Evolutionary conservation across 1,140 invertebrate genomes (phyloP), one percentile per base, ranked within the genome.

Genomic region (Pristionchus pacificus): DNA sequence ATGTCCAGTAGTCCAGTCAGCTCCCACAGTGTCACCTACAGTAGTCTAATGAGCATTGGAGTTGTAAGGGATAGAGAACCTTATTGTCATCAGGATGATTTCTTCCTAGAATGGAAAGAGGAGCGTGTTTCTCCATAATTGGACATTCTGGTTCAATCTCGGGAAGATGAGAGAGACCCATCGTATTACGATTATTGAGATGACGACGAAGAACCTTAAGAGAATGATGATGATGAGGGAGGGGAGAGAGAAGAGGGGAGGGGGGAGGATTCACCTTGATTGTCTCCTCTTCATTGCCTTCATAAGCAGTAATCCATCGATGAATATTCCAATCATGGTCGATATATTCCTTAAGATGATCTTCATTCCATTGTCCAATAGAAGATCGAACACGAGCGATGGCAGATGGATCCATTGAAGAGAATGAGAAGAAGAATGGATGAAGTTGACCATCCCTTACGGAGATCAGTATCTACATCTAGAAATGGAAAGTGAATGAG

Each of bases 81-180:
- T 76, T 76, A 59, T 76, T 76, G 62, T 76, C 75, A 65, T 74
- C 74, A 3, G 68, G 68, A 25, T 67, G 27, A 19, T 73, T 72
- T 30, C 69, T 66, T 24, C 74, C 74, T 49, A 72, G 59, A 62
- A 75, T 68, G 29, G 75, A 62, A 65, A 74, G 74, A 1, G 74
- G 74, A 14, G 73, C 65, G 38, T 72, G 69, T n/a, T 58, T 68
- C 25, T 74, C 65, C 27, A 70, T 19, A 19, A 60, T 59, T 25
- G 62, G 55, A 57, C 63, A 32, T 29, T 74, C 72, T 31, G 69
- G 28, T 60, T 65, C 68, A 0, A 68, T 65, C 19, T 66, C 65
- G 15, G 32, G 32, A 27, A 49, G 31, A 2, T 55, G 30, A 60
- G 64, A 59, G 3, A 75, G 14, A 15, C 60, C 59, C 31, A 75